Base-by-base conservation (phyloP, 2,113 vertebrate species). In the Hassar affinis region DNA sequence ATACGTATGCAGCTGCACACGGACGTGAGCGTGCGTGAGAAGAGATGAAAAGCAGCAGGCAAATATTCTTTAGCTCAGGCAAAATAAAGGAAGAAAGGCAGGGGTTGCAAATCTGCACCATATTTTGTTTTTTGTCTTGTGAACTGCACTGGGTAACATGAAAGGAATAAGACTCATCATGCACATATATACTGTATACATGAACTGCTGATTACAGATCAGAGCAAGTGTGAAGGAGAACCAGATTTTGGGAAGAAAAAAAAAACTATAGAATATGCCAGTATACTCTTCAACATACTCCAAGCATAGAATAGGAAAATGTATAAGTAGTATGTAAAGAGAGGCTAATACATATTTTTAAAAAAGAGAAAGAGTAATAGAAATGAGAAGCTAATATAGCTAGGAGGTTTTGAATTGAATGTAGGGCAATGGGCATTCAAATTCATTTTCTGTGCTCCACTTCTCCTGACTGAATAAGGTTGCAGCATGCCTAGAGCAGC, bases 1-100 rank as follows among this genome's bases (percentile, higher is more conserved):
- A 88, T 96, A 99, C 0, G 97, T 97, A 90, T 99, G 98, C 86
- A 99, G 95, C 98, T 99, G 83, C 83, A 88, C 25, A 84, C 52
- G 80, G 47, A 78, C 4, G 84, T 2, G 90, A 69, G 86, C 86
- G 83, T 89, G n/a, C 38, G 30, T 56, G 51, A 56, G 66, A 71
- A 57, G 14, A 78, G 54, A 84, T 79, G 78, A 42, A 84, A 87
- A 81, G 54, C 51, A 82, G 82, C 57, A 8, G 86, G 86, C 83
- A 85, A 89, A 86, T 87, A 81, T 85, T 93, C 91, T 91, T 93
- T 92, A 92, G 90, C 10, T 35, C 86, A 71, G 80, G 87, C 86
- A 86, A 62, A 51, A 59, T n/a, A 18, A 57, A 6, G 35, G 7
- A 49, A 80, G 11, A 30, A 10, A 54, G 20, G 47, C 27, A n/a